These are phyloP conservation scores for Agapornis canus DNA, from an alignment of 2,797 vertebrate species.

Conservation along the genomic window DNA sequence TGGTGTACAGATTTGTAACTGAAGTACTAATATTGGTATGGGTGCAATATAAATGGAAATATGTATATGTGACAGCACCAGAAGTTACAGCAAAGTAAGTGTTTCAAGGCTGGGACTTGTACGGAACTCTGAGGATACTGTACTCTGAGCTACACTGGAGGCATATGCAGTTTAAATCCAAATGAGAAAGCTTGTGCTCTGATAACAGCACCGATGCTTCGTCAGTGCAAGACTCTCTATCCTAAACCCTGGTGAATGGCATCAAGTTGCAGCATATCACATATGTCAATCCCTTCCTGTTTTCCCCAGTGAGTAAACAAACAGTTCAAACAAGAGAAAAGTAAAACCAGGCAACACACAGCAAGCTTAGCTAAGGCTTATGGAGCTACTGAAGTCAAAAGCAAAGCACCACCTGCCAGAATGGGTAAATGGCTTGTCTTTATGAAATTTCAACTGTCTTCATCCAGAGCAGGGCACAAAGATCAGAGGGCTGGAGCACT, in stretches of 20 bases:
- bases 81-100: not conserved
- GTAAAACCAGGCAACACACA: rapidly evolving
- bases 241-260: not conserved
- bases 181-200: not conserved
- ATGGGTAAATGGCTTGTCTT: not conserved
- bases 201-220: not conserved
- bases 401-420: not conserved
- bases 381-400: not conserved
- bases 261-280: not conserved
- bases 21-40: not conserved
- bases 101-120: not conserved
- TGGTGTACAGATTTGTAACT: not conserved
- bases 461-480: not conserved
- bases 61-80: not conserved
- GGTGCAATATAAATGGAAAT: not conserved
- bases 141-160: not conserved
- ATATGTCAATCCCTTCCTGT: not conserved
- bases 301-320: not conserved
- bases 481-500: not conserved
- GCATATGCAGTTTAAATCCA: not conserved
- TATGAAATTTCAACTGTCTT: not conserved
- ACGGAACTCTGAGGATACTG: not conserved
- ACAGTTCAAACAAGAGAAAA: not conserved
- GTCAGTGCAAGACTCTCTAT: not conserved
- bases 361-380: not conserved